phyloP scores from a whole-genome alignment of 2,113 vertebrate genomes.

The Tenebrosternarchus preto region DNA sequence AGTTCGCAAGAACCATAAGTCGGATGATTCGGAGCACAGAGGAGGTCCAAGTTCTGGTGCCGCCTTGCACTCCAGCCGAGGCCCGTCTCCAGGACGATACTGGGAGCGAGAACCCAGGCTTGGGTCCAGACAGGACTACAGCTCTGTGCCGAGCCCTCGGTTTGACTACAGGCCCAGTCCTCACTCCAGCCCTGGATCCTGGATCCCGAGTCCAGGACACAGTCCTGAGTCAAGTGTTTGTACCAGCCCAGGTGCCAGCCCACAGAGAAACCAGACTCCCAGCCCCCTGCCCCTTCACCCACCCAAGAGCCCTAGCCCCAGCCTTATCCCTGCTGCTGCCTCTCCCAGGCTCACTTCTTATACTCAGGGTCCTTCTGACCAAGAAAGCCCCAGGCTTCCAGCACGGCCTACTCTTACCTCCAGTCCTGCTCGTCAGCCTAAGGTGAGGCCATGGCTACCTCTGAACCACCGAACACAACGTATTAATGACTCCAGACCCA shows the following conservation, averaged over 20 bases:
- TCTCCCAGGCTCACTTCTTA: slow-evolving; percentile 42
- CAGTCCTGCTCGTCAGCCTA: slow-evolving; percentile 57
- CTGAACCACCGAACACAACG: slow-evolving; percentile 42
- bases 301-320: slow-evolving; percentile 69
- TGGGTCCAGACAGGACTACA: slow-evolving; percentile 70
- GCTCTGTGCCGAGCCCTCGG: slow-evolving; percentile 73
- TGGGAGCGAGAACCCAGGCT: slow-evolving; percentile 64
- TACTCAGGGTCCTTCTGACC: slow-evolving; percentile 54
- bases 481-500: slow-evolving; percentile 56
- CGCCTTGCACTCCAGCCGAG: slow-evolving; percentile 63
- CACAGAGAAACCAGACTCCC: slow-evolving; percentile 57
- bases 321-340: slow-evolving; percentile 44
- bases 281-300: slow-evolving; percentile 63
- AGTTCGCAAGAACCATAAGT: slow-evolving; percentile 78
- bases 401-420: slow-evolving; percentile 43
- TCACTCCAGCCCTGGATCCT: slow-evolving; percentile 70
- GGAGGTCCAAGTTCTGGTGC: slow-evolving; percentile 49
- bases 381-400: slow-evolving; percentile 48
- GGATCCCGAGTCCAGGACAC: slow-evolving; percentile 58
- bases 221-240: slow-evolving; percentile 70
- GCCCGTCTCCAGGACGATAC: slow-evolving; percentile 70
- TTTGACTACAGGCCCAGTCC: slow-evolving; percentile 74
- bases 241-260: slow-evolving; percentile 68
- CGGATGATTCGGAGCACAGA: slow-evolving; percentile 73
- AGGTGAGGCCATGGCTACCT: slow-evolving; percentile 60